phyloP scores from a whole-genome alignment of 2,797 vertebrate species.

The Chloroceryle inda region DNA sequence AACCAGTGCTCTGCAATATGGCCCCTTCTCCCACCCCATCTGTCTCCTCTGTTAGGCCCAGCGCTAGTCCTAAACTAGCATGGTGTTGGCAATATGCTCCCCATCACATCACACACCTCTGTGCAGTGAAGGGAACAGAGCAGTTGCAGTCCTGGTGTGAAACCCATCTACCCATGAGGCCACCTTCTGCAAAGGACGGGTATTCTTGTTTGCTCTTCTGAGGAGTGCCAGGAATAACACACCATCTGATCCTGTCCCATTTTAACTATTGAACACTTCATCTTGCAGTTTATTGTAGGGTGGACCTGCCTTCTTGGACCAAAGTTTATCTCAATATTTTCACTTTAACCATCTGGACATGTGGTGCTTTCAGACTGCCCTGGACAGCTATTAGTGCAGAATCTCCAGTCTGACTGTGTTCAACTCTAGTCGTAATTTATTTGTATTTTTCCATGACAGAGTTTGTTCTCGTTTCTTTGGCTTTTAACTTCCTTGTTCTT shows the following conservation, averaged over 20 bases:
- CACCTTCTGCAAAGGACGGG: not conserved
- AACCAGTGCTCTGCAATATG: rapidly evolving
- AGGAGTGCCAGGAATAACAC: not conserved
- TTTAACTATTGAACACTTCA: not conserved
- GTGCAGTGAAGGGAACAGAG: not conserved
- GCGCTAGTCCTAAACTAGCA: not conserved
- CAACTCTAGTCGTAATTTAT: not conserved
- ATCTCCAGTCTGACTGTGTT: not conserved
- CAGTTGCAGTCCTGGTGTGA: not conserved
- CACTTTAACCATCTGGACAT: not conserved
- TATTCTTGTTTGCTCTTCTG: not conserved
- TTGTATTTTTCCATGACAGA: not conserved
- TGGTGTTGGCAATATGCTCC: rapidly evolving
- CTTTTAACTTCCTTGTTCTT: not conserved
- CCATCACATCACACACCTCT: not conserved
- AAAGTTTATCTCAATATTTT: not conserved
- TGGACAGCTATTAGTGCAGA: not conserved
- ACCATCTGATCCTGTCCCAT: rapidly evolving
- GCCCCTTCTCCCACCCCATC: not conserved
- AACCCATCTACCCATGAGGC: not conserved
- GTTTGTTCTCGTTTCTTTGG: not conserved
- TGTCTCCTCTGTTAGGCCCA: not conserved
- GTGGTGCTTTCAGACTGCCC: not conserved
- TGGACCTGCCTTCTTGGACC: not conserved
- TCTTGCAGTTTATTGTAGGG: not conserved